Base-by-base conservation (phyloP, 1,140 invertebrate species). In the Drosophila orosa region DNA sequence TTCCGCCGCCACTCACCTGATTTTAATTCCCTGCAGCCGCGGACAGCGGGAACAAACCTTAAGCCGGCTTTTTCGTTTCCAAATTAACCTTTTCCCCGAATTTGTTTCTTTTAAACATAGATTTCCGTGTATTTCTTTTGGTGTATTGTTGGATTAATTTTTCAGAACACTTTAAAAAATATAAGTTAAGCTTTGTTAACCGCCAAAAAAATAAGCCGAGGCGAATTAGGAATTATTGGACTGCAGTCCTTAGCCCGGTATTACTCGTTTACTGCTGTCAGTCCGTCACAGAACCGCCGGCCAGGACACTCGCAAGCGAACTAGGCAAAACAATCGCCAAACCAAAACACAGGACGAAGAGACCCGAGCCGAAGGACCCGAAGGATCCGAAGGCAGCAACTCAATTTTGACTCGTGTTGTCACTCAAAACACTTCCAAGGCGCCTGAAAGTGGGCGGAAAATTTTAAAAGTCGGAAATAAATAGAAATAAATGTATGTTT, bases 241-340 rank as follows among this genome's bases (percentile, higher is more conserved):
- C 27, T 13, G 2, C 3, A 19, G n/a, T 25, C 25, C 13, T 12
- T 7, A 15, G 12, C 9, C 29, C 27, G 39, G 35, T 27, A 40
- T 29, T 12, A 40, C 15, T 67, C 74, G 74, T n/a, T n/a, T n/a
- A n/a, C n/a, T n/a, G n/a, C n/a, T n/a, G n/a, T n/a, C n/a, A n/a
- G 74, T 80, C 74, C 74, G 69, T 50, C 50, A 50, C 69, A 78
- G 82, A 86, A 85, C 82, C 82, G 78, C 72, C 74, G 74, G 60
- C 63, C 60, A 85, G 82, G 78, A 86, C 82, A 75, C 86, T 86
- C 82, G 82, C 82, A 71, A 65, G 82, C 74, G 82, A 86, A 86
- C 82, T 86, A 65, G 65, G 69, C 62, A 52, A 67, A 85, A 60
- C 63, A 50, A 39, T 80, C 62, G 63, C 55, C 76, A 80, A 59